These are phyloP conservation scores for Nerophis lumbriciformis DNA, from an alignment of 2,113 vertebrate genomes.

Conservation along the genomic window DNA sequence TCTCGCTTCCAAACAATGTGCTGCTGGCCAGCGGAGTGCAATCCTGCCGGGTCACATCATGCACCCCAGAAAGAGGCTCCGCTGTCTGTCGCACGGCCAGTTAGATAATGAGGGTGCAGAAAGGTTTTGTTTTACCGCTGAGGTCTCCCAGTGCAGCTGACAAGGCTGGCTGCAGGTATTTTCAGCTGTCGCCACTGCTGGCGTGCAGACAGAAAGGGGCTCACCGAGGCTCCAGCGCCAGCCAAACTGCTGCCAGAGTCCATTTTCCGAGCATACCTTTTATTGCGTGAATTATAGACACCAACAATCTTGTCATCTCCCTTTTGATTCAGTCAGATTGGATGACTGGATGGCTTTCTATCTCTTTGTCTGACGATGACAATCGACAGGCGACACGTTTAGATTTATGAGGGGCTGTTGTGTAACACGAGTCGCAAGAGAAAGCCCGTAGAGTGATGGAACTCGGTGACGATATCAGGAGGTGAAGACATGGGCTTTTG, in stretches of 20 bases:
- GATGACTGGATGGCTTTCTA: neutral
- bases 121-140: conserved; percentile 70
- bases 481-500: conserved; percentile 47
- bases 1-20: conserved; percentile 52
- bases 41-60: conserved; percentile 59
- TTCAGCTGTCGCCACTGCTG: conserved; percentile 69
- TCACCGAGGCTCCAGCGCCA: conserved; percentile 44
- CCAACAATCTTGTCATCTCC: neutral
- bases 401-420: conserved; percentile 49
- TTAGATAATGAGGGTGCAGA: conserved; percentile 58
- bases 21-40: conserved; percentile 33
- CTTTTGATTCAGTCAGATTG: neutral
- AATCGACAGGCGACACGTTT: conserved; percentile 41
- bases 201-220: conserved; percentile 62
- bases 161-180: conserved; percentile 62
- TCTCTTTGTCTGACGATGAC: neutral
- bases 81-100: conserved; percentile 44
- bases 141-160: conserved; percentile 57
- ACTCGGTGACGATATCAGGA: conserved; percentile 31
- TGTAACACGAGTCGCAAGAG: conserved; percentile 20
- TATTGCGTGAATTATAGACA: conserved; percentile 22
- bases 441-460: conserved; percentile 24
- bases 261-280: conserved; percentile 49
- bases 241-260: conserved; percentile 43
- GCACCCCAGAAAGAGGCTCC: conserved; percentile 22